Percentiles rank a stretch among this genome's conserved stretches.
Conservation (phyloP, 1,140 invertebrate genomes). For the Tyrophagus putrescentiae region DNA sequence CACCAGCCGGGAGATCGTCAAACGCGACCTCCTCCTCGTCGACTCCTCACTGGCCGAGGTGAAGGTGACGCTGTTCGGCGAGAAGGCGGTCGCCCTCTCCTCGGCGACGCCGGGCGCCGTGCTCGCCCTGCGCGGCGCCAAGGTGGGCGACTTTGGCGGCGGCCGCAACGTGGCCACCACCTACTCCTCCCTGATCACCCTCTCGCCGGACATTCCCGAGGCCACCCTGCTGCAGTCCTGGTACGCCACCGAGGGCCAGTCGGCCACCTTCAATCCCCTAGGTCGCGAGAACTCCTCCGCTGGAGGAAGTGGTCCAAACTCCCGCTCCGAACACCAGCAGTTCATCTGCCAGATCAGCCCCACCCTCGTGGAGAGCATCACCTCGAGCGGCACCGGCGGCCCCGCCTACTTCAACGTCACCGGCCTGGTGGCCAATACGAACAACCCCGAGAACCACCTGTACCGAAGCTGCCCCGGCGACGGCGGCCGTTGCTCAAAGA, state of each 20-base stretch:
- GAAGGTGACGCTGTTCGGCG: slow-evolving; percentile 42
- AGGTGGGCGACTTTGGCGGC: slow-evolving; percentile 53
- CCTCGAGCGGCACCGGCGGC: slow-evolving; percentile 52
- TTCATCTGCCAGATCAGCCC: slow-evolving; percentile 26
- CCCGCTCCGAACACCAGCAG: background rate
- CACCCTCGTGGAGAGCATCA: slow-evolving; percentile 47
- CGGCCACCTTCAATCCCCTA: slow-evolving; percentile 44
- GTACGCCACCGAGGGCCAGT: slow-evolving; percentile 61
- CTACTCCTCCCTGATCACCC: slow-evolving; percentile 36
- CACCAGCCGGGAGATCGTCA: slow-evolving; percentile 66
- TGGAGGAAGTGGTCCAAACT: background rate
- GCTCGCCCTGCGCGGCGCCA: slow-evolving; percentile 60
- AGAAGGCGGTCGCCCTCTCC: slow-evolving; percentile 63
- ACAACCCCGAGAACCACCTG: slow-evolving; percentile 54
- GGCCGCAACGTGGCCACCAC: slow-evolving; percentile 38
- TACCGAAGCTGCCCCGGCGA: slow-evolving; percentile 73
- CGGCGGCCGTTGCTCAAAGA: slow-evolving; percentile 85
- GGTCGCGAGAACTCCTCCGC: slow-evolving; percentile 38
- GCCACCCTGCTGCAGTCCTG: slow-evolving; percentile 71
- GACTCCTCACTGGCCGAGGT: slow-evolving; percentile 68
- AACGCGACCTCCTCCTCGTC: slow-evolving; percentile 71
- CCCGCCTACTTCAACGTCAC: slow-evolving; percentile 57
- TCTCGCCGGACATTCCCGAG: slow-evolving; percentile 78
- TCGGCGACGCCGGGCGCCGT: slow-evolving; percentile 53
- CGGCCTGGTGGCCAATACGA: slow-evolving; percentile 43